phyloP scores from a whole-genome alignment of 1,140 invertebrate species.

The Zaprionus kolodkinae region DNA sequence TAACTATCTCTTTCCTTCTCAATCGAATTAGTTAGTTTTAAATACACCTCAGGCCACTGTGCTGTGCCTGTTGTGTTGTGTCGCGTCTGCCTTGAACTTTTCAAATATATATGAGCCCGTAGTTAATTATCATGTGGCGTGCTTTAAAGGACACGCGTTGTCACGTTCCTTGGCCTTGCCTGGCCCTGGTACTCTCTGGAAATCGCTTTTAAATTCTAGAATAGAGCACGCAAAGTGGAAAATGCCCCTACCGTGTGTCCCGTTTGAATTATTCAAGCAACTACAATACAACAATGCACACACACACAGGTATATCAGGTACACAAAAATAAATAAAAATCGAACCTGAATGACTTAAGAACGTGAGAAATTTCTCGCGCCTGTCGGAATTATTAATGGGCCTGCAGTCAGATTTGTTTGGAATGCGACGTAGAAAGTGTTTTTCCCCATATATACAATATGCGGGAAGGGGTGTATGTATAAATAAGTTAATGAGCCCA shows the following conservation, averaged over 20 bases:
- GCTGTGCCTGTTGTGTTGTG: background rate
- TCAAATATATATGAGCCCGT: slow-evolving; percentile 52
- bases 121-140: slow-evolving; percentile 52
- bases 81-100: slow-evolving; percentile 47
- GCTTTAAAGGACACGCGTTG: slow-evolving; percentile 41
- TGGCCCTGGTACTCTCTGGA: background rate
- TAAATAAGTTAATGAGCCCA: slow-evolving; percentile 13
- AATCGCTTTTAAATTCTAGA: slow-evolving; percentile 14
- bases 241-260: background rate
- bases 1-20: background rate
- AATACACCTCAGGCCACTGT: background rate
- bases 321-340: background rate
- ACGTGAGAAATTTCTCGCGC: slow-evolving; percentile 31
- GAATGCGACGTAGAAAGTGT: slow-evolving; percentile 44
- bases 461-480: background rate
- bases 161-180: slow-evolving; percentile 22
- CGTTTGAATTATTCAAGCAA: background rate
- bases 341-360: background rate
- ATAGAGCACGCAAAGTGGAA: too few species aligned
- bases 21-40: background rate
- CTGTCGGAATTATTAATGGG: slow-evolving; percentile 17
- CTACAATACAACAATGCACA: too few species aligned
- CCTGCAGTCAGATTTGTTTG: slow-evolving; percentile 21
- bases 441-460: background rate
- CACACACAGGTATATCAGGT: background rate